Conservation (phyloP, 1,140 invertebrate species). For the Drosophila pectinifera region DNA sequence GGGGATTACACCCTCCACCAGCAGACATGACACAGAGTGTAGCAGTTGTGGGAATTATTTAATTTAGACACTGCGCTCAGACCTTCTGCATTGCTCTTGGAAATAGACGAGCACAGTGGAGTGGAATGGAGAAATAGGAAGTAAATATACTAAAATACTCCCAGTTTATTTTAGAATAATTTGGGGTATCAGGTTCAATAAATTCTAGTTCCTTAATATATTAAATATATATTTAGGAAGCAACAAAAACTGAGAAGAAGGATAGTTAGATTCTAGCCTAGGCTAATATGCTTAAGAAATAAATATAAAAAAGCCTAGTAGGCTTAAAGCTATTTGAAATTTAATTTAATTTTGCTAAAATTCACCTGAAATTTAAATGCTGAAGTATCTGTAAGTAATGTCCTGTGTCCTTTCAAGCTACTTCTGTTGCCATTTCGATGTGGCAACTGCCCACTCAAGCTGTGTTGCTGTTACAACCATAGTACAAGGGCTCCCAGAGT, state of each 20-base stretch:
- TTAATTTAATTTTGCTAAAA: not conserved
- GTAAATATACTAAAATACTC: too few species aligned
- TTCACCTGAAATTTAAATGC: not conserved
- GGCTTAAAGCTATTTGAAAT: not conserved
- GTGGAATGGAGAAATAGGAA: not conserved
- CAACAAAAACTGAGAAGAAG: too few species aligned
- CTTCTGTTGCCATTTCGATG: not conserved
- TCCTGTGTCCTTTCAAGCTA: not conserved
- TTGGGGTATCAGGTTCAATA: too few species aligned
- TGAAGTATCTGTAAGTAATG: not conserved
- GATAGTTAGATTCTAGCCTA: too few species aligned
- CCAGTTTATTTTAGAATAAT: too few species aligned
- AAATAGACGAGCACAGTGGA: slow-evolving; percentile 46
- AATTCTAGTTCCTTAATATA: too few species aligned
- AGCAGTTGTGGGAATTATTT: slow-evolving; percentile 83
- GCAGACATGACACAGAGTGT: slow-evolving; percentile 70
- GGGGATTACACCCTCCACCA: slow-evolving; percentile 25
- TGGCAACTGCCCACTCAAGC: slow-evolving; percentile 21
- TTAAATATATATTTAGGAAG: too few species aligned
- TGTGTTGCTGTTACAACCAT: slow-evolving; percentile 28
- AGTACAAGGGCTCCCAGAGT: slow-evolving; percentile 27
- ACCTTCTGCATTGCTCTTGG: slow-evolving; percentile 65
- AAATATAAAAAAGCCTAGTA: not conserved
- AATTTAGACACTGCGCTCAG: slow-evolving; percentile 77
- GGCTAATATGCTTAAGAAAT: too few species aligned